A percentile compares a stretch with the other conserved stretches of the same genome.
These are phyloP conservation scores for Sylvietta virens DNA, from an alignment of 2,113 vertebrate species.

Conservation along the genomic window DNA sequence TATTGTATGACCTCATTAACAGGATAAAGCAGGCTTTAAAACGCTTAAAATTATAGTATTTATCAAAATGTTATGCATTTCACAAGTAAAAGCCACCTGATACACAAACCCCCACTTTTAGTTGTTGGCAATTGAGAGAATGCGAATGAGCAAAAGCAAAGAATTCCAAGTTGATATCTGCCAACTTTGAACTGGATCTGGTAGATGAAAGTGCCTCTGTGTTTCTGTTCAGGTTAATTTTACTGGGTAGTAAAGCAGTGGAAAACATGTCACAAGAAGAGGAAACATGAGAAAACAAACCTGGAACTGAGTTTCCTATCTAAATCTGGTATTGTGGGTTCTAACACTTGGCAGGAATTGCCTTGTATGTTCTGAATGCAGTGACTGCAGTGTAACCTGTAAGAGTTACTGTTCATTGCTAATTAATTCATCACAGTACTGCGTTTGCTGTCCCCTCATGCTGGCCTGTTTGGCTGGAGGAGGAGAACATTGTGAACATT, in stretches of 20 bases:
- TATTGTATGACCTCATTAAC: constrained; percentile 10
- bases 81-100: not conserved
- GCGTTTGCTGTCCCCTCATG: not conserved
- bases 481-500: not conserved
- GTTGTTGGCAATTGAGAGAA: not conserved
- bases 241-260: not conserved
- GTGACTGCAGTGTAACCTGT: not conserved
- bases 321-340: not conserved
- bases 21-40: not conserved
- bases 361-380: not conserved
- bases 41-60: not conserved
- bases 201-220: not conserved
- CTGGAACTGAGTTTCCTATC: not conserved
- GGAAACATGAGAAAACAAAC: not conserved
- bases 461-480: not conserved
- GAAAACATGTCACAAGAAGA: not conserved
- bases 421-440: not conserved
- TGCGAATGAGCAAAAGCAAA: not conserved
- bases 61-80: not conserved
- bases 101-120: not conserved
- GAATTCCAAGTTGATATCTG: not conserved
- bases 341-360: not conserved
- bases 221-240: not conserved
- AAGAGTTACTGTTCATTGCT: not conserved
- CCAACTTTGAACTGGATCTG: not conserved